Percentiles rank a stretch among this genome's conserved stretches.
These are phyloP conservation scores for Callithrix jacchus DNA, from an alignment of 2,113 vertebrate species.

Conservation along the genomic window DNA sequence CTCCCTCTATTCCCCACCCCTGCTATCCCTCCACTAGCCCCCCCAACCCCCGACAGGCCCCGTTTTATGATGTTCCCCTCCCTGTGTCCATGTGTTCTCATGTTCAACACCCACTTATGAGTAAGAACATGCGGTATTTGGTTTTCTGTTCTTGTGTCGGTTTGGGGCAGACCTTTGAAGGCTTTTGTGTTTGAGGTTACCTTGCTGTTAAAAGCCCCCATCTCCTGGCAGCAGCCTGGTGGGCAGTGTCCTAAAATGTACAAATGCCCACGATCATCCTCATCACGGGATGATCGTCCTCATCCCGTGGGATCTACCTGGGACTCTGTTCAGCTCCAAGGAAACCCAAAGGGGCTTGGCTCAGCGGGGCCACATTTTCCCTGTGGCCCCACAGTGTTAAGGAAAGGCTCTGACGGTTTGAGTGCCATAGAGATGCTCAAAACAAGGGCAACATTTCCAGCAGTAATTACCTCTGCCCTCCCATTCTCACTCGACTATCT, in stretches of 20 bases:
- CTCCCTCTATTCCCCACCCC: no score
- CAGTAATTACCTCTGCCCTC: slow-evolving; percentile 38
- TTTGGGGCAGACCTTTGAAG: not conserved
- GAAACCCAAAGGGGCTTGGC: not conserved
- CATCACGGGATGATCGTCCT: not conserved
- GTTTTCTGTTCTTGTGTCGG: no score
- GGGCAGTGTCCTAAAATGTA: not conserved
- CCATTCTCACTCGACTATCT: not conserved
- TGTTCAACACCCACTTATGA: no score
- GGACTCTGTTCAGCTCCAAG: not conserved
- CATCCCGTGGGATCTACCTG: not conserved
- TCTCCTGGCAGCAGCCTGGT: not conserved
- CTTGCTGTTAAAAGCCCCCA: not conserved
- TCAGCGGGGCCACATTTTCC: not conserved
- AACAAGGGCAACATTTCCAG: not conserved
- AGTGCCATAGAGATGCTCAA: slow-evolving; percentile 2
- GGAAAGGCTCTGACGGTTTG: not conserved
- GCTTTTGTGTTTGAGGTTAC: not conserved
- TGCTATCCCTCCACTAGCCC: no score
- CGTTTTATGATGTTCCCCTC: no score
- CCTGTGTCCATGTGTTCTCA: no score
- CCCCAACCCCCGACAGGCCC: no score
- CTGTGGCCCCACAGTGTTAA: not conserved
- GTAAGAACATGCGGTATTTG: no score
- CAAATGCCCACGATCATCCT: not conserved